phyloP scores from a whole-genome alignment of 2,888 invertebrate genomes.

The Argyresthia albistria region DNA sequence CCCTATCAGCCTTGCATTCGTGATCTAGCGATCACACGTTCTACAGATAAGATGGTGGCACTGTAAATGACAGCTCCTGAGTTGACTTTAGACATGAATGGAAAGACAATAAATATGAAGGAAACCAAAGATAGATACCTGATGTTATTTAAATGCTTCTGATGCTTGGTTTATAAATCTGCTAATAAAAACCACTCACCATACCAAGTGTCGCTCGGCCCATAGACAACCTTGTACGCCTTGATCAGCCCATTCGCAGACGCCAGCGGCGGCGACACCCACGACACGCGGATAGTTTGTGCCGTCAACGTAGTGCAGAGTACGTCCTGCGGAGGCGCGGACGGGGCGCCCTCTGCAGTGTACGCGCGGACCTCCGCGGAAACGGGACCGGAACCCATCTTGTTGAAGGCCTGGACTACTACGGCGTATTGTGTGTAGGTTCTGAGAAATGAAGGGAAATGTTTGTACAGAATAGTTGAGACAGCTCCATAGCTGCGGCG shows the following conservation, averaged over 20 bases:
- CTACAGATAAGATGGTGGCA: too few species aligned
- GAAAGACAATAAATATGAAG: too few species aligned
- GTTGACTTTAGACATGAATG: too few species aligned
- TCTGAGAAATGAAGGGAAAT: conserved; percentile 35
- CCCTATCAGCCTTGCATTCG: too few species aligned
- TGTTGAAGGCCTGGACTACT: conserved; percentile 95
- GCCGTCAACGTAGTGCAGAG: conserved; percentile 94
- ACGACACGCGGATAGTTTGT: conserved; percentile 93
- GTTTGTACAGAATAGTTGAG: not conserved
- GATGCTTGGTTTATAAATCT: too few species aligned
- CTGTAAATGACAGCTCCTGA: too few species aligned
- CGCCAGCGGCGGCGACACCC: conserved; percentile 93
- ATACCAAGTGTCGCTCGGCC: conserved; percentile 93
- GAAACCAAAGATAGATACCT: too few species aligned
- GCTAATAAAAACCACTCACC: conserved; percentile 71
- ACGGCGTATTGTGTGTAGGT: conserved; percentile 97
- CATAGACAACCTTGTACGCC: conserved; percentile 95
- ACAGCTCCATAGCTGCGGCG: too few species aligned
- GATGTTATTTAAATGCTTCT: too few species aligned
- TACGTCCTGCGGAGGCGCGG: conserved; percentile 92
- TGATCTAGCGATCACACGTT: too few species aligned
- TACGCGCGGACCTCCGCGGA: conserved; percentile 91
- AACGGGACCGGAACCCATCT: conserved; percentile 93
- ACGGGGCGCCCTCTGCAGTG: conserved; percentile 95
- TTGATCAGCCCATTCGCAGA: conserved; percentile 96